Conservation (phyloP, 2,797 vertebrate genomes). For the Propithecus deckenii region DNA sequence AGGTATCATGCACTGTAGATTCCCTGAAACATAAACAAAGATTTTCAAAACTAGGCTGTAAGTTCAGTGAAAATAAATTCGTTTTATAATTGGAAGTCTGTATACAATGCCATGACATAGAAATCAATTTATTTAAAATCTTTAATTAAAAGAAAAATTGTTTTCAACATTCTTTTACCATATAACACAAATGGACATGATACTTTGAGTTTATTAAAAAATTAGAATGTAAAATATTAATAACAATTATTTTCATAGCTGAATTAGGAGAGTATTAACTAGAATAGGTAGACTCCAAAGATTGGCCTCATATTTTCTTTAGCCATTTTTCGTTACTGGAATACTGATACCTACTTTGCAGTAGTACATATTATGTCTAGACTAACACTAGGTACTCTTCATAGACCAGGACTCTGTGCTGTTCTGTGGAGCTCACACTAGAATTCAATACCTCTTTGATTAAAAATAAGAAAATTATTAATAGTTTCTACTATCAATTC, state of each 20-base stretch:
- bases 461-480: neutral
- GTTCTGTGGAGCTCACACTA: neutral
- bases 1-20: neutral
- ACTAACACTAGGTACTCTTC: neutral
- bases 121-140: conserved; percentile 31
- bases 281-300: neutral
- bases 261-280: neutral
- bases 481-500: neutral
- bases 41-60: conserved; percentile 26
- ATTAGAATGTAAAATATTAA: neutral
- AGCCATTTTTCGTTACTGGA: neutral
- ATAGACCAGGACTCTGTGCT: neutral
- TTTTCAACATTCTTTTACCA: neutral
- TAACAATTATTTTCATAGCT: neutral
- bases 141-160: conserved; percentile 12
- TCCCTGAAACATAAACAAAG: conserved; percentile 12
- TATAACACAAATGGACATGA: neutral
- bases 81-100: conserved; percentile 41
- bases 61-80: conserved; percentile 49
- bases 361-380: neutral
- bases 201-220: neutral
- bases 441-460: neutral
- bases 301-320: neutral
- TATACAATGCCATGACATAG: neutral
- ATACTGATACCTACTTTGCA: neutral